A percentile compares a stretch with the other conserved stretches of the same genome.
Evolutionary conservation across 2,113 vertebrate species (phyloP).

Genomic region (Corythornis cristatus): DNA sequence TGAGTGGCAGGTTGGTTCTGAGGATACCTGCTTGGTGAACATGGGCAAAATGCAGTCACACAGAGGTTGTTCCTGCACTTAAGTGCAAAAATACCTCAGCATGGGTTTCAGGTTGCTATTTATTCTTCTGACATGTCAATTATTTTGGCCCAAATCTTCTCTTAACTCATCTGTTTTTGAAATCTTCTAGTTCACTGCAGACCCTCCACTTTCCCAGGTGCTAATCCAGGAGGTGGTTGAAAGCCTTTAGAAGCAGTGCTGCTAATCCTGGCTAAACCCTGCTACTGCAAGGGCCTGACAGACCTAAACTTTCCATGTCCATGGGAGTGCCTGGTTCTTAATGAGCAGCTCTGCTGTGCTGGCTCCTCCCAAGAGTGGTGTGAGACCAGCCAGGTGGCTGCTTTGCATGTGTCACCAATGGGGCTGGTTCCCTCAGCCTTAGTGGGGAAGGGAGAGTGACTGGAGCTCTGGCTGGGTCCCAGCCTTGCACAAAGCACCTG

Average conservation of each 20-base stretch:
- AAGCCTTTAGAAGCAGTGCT: neutral
- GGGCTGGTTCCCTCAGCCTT: neutral
- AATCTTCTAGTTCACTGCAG: neutral
- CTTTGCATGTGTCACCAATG: neutral
- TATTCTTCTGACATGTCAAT: neutral
- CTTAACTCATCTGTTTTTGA: neutral
- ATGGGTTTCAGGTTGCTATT: neutral
- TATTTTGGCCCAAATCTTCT: neutral
- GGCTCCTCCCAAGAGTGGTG: accelerated
- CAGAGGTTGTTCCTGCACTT: neutral
- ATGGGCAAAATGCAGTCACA: neutral
- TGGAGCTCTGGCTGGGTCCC: neutral
- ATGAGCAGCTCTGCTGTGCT: accelerated
- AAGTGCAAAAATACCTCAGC: neutral
- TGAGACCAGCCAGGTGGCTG: accelerated
- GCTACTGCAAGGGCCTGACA: neutral
- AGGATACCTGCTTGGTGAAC: neutral
- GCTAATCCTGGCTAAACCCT: neutral
- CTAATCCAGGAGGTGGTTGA: neutral
- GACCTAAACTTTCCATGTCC: accelerated
- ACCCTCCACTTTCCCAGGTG: neutral
- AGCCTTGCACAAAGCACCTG: accelerated
- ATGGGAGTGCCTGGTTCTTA: accelerated
- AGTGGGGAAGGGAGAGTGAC: neutral
- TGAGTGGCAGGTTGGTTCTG: neutral